Evolutionary conservation across 1,140 invertebrate genomes (phyloP), one percentile per base, ranked within the genome.

Genomic region (Rhizoglyphus robini): DNA sequence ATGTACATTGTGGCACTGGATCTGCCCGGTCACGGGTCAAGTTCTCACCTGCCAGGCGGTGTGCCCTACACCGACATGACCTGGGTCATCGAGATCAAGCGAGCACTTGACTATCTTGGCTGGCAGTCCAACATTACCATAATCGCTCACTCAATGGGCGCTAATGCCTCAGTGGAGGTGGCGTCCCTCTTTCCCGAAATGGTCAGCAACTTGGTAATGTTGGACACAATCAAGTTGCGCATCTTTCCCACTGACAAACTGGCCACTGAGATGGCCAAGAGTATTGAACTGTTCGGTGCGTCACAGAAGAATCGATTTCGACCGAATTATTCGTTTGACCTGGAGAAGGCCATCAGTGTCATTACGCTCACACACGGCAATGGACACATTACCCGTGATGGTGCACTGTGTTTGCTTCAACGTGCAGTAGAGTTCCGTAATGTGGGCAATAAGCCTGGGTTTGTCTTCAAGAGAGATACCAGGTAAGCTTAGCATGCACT

Each of bases 31-130:
- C 88, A 92, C 76, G 90, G 90, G 1, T 78, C 82, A 3, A 91
- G 88, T 0, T 86, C 87, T 0, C 86, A 85, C 72, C 83, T 83
- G 71, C 84, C 87, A 8, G 74, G 76, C 67, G 87, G 88, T 27
- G 81, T 85, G 73, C 80, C 81, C 38, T 90, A 91, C 76, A 88
- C 86, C 73, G 78, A 88, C 59, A 83, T 69, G 83, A 73, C 85
- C 82, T 30, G 77, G 86, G 41, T 80, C 78, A n/a, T 73, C 8
- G 69, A 88, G 2, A 77, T 91, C 13, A 80, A 86, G 69, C 79
- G 86, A 71, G 85, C 91, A 65, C 79, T 85, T 4, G 84, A 84
- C 70, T 79, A 88, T 76, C 88, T 84, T 73, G 83, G 83, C 65
- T 92, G 88, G 89, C 78, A 79, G 29, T 27, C 18, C 57, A 84